Conservation (phyloP, 2,113 vertebrate genomes). For the Pyxicephalus adspersus region DNA sequence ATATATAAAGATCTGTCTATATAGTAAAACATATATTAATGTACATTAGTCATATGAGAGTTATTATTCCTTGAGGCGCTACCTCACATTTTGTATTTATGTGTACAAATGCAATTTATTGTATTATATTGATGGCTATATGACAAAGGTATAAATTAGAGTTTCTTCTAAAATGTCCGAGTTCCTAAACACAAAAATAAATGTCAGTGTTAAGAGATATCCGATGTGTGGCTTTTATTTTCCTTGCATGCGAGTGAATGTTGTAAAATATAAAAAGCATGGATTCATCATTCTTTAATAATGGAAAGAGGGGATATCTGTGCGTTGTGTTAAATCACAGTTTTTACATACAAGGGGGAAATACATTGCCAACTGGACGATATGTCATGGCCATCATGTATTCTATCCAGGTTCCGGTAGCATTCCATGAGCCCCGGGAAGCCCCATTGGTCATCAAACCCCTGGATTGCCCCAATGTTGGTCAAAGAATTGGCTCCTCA, state of each 20-base stretch:
- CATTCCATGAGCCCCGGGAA: too few relatives aligned
- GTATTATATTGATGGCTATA: constrained; percentile 97
- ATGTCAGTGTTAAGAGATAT: constrained; percentile 87
- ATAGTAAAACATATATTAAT: constrained; percentile 64
- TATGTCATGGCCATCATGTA: too few relatives aligned
- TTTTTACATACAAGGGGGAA: too few relatives aligned
- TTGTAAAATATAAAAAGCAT: neutral
- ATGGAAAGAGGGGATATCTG: too few relatives aligned
- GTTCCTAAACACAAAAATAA: constrained; percentile 90
- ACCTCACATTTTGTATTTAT: constrained; percentile 99
- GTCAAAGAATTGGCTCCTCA: too few relatives aligned
- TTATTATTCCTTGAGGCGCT: constrained; percentile 97
- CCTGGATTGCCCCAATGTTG: too few relatives aligned
- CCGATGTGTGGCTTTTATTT: too few relatives aligned
- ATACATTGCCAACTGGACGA: too few relatives aligned
- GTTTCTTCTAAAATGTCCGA: constrained; percentile 89
- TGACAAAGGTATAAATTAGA: constrained; percentile 90
- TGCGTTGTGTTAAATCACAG: too few relatives aligned
- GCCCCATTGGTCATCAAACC: too few relatives aligned
- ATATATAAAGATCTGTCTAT: constrained; percentile 73
- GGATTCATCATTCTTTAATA: neutral
- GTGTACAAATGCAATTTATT: constrained; percentile 97
- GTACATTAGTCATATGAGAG: constrained; percentile 85
- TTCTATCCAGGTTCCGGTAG: too few relatives aligned
- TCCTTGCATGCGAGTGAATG: neutral